These are phyloP conservation scores for Clarias batrachus DNA, from an alignment of 2,113 vertebrate species.

Conservation along the genomic window DNA sequence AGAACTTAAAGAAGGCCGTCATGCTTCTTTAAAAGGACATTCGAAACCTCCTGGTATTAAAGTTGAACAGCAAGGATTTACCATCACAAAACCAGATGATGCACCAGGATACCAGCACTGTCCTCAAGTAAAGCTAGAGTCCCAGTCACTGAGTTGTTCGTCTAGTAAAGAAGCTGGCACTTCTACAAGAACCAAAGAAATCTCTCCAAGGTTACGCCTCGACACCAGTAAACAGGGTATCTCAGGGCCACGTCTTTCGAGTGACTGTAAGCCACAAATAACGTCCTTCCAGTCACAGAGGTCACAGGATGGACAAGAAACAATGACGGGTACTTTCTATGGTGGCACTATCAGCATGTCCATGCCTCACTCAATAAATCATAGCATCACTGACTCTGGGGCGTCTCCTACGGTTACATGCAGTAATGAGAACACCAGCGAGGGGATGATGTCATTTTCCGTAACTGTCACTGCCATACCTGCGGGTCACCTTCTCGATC, in stretches of 20 bases:
- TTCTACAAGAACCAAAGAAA: constrained; percentile 74
- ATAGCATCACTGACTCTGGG: constrained; percentile 59
- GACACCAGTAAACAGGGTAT: constrained; percentile 67
- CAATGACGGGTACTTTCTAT: constrained; percentile 74
- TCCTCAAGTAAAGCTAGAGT: constrained; percentile 67
- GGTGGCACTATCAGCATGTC: constrained; percentile 90
- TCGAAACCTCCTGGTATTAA: constrained; percentile 51
- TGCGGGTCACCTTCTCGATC: constrained; percentile 69
- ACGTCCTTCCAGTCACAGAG: constrained; percentile 70
- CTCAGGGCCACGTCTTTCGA: constrained; percentile 68
- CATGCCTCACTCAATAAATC: constrained; percentile 77
- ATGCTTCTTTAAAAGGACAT: constrained; percentile 60
- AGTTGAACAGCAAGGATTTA: constrained; percentile 70
- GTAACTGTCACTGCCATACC: constrained; percentile 97
- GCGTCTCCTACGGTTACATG: constrained; percentile 54
- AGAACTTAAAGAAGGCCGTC: constrained; percentile 48
- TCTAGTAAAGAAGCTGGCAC: constrained; percentile 54
- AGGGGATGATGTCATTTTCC: constrained; percentile 95
- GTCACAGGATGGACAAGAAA: constrained; percentile 67
- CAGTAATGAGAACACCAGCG: constrained; percentile 61
- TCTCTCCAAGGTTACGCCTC: constrained; percentile 72
- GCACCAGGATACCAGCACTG: constrained; percentile 34
- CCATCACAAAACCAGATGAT: constrained; percentile 45
- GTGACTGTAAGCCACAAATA: constrained; percentile 66
- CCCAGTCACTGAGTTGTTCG: constrained; percentile 49